Base-by-base conservation (phyloP, 2,888 invertebrate species). In the Polydrusus cervinus region DNA sequence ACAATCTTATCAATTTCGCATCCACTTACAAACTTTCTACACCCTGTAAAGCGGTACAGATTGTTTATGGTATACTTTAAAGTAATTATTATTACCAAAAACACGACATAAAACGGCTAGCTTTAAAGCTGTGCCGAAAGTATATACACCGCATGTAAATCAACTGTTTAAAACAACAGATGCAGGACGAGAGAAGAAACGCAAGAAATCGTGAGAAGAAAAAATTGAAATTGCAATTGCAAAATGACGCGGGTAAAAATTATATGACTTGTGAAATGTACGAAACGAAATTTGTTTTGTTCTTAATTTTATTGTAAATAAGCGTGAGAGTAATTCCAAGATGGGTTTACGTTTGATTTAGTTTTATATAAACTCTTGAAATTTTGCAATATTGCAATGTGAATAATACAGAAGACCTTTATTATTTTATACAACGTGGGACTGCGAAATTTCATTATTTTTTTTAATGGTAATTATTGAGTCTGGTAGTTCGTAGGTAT, bases 171-270 rank as follows among this genome's bases (percentile, higher is more conserved):
- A 30, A 25, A 20, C 3, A 45, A 34, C 45, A 47, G 47, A 47
- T 64, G 64, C 64, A 64, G 49, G 49, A 49, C 14, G 64, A n/a
- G n/a, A n/a, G n/a, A n/a, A n/a, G n/a, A n/a, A n/a, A n/a, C 1
- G 45, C 30, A 20, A 66, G 66, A 66, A 66, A 66, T 51, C 66
- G 66, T 66, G 66, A 20, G 66, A 66, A 53, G 38, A 66, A 65
- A 14, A 49, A 25, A 45, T 18, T 25, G 25, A 62, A 43, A 25
- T 20, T 62, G 45, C 25, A 64, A 3, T 60, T n/a, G n/a, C n/a
- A n/a, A n/a, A n/a, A n/a, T n/a, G n/a, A n/a, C 14, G 53, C 66
- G 34, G 25, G 1, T 30, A 34, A 65, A 62, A 62, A 47, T 62
- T 45, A 49, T 38, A 14, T 45, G n/a, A 45, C 10, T 64, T 64